A percentile compares a stretch with the other conserved stretches of the same genome.
These are phyloP conservation scores for Zenarchopterus dispar DNA, from an alignment of 2,797 vertebrate species.

Conservation along the genomic window DNA sequence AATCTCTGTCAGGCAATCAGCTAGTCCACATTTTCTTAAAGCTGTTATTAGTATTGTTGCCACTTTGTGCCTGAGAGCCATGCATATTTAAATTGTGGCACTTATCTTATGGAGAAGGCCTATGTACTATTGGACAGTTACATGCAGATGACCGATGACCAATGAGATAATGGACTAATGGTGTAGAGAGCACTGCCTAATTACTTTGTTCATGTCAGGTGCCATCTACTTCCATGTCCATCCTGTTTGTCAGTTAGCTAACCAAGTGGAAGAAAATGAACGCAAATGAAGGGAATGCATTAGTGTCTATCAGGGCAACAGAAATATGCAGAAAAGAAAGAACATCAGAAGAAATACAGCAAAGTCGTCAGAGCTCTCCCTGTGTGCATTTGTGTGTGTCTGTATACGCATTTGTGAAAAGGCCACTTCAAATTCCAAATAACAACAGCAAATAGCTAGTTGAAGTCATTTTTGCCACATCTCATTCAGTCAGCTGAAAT, in stretches of 20 bases:
- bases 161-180: conserved; percentile 63
- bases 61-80: conserved; percentile 28
- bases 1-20: not conserved
- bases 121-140: conserved; percentile 30
- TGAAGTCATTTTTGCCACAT: too few species aligned
- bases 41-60: conserved; percentile 27
- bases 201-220: conserved; percentile 61
- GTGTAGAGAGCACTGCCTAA: conserved; percentile 60
- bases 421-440: too few species aligned
- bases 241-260: conserved; percentile 65
- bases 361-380: too few species aligned
- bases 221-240: conserved; percentile 61
- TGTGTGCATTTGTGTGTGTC: too few species aligned
- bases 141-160: conserved; percentile 45
- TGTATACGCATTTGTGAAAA: too few species aligned
- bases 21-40: not conserved
- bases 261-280: conserved; percentile 52
- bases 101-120: conserved; percentile 16
- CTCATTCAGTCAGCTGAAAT: too few species aligned
- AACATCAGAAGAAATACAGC: too few species aligned
- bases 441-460: too few species aligned
- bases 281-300: conserved; percentile 36
- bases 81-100: conserved; percentile 23
- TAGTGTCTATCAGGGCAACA: conserved; percentile 20
- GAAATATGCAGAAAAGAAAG: too few species aligned